Conservation (phyloP, 2,797 vertebrate genomes). For the Cyclura pinguis region DNA sequence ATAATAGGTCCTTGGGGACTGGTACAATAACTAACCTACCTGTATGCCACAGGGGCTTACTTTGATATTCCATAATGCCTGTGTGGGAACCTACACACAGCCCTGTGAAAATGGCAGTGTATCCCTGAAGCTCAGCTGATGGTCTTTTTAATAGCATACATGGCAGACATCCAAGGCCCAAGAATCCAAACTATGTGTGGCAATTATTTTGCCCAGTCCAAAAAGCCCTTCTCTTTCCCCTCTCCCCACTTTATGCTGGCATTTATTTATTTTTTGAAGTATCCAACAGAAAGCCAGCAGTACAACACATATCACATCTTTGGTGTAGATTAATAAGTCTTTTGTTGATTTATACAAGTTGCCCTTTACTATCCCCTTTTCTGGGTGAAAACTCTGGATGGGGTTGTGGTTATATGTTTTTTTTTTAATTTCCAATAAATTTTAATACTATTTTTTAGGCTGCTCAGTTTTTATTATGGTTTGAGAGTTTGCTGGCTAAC, state of each 20-base stretch:
- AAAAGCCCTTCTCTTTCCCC: not conserved
- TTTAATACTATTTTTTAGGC: slow-evolving; percentile 43
- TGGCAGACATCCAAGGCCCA: not conserved
- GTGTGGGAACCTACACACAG: not conserved
- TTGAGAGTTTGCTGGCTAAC: not conserved
- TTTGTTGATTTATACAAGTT: not conserved
- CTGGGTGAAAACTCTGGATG: slow-evolving; percentile 31
- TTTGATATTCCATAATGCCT: not conserved
- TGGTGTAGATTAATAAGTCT: slow-evolving; percentile 3
- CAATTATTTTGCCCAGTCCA: slow-evolving; percentile 1
- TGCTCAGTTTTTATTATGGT: slow-evolving; percentile 18
- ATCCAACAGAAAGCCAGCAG: slow-evolving; percentile 13
- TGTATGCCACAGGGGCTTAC: not conserved
- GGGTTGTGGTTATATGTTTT: slow-evolving; percentile 34
- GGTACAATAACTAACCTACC: too few relatives aligned
- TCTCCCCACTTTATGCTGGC: not conserved
- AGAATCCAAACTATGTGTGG: not conserved
- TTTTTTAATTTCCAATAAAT: slow-evolving; percentile 46
- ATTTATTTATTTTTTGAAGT: not conserved
- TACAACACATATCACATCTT: not conserved
- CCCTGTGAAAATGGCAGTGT: not conserved
- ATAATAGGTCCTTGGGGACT: too few relatives aligned
- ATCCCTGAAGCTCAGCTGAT: not conserved
- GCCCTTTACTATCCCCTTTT: slow-evolving; percentile 3
- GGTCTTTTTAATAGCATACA: not conserved